Evolutionary conservation across 2,113 vertebrate species (phyloP).

Genomic region (Pyxicephalus adspersus): DNA sequence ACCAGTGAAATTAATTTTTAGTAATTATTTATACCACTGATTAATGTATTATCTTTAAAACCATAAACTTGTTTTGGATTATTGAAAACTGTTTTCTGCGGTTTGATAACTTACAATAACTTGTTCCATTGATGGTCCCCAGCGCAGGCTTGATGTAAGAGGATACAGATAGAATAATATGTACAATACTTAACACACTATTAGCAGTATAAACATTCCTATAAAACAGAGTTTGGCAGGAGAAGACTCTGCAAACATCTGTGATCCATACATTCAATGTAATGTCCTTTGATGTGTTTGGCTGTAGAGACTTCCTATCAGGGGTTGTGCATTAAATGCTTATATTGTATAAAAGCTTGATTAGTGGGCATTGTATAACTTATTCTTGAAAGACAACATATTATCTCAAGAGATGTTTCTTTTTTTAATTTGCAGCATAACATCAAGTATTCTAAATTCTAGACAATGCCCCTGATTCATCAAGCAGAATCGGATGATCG

Average conservation of each 20-base stretch:
- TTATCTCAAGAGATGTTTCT: neutral
- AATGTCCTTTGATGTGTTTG: constrained; percentile 24
- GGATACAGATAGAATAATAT: constrained; percentile 35
- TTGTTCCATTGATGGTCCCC: neutral
- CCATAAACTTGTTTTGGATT: no score
- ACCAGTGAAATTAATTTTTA: no score
- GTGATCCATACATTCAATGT: constrained; percentile 36
- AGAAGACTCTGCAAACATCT: constrained; percentile 39
- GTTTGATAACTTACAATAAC: neutral
- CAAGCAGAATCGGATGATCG: no score
- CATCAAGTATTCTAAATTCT: neutral
- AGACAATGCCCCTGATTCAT: neutral
- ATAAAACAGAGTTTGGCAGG: constrained; percentile 39
- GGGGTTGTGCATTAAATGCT: constrained; percentile 29
- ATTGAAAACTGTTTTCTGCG: neutral
- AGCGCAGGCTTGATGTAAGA: constrained; percentile 1
- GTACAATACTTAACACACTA: constrained; percentile 26
- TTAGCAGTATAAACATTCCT: constrained; percentile 49
- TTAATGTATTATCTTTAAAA: no score
- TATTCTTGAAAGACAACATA: constrained; percentile 9
- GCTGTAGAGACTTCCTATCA: constrained; percentile 15
- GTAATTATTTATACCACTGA: no score
- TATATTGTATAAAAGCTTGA: constrained; percentile 13
- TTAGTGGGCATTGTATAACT: neutral
- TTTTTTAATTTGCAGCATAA: neutral